Percentiles rank a stretch among this genome's conserved stretches.
These are phyloP conservation scores for Strigamia crassipes DNA, from an alignment of 2,888 invertebrate species.

Conservation along the genomic window DNA sequence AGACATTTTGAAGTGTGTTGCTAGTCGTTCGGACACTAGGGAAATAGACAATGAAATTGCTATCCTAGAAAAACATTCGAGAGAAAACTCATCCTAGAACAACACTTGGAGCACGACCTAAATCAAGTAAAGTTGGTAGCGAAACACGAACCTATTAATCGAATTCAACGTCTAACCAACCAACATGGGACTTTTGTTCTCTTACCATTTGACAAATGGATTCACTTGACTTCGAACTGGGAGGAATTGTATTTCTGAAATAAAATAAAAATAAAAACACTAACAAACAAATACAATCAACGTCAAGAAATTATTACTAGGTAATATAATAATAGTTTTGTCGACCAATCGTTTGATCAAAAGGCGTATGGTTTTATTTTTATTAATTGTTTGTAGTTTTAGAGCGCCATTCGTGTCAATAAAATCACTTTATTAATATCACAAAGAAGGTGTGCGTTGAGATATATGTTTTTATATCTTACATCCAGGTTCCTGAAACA, in stretches of 20 bases:
- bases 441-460: too few relatives aligned
- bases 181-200: slow-evolving; percentile 14
- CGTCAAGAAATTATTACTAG: too few relatives aligned
- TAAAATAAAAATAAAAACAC: not conserved
- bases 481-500: too few relatives aligned
- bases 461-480: too few relatives aligned
- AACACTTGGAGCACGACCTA: slow-evolving; percentile 22
- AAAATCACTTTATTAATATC: too few relatives aligned
- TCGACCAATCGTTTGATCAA: too few relatives aligned
- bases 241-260: not conserved
- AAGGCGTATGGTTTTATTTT: too few relatives aligned
- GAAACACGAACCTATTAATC: slow-evolving; percentile 30
- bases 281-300: not conserved
- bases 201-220: slow-evolving; percentile 17
- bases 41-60: slow-evolving; percentile 30
- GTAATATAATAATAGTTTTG: too few relatives aligned
- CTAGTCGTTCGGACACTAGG: slow-evolving; percentile 25
- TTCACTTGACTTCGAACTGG: not conserved
- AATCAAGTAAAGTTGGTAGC: slow-evolving; percentile 30
- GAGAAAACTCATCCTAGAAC: slow-evolving; percentile 26
- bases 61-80: slow-evolving; percentile 10
- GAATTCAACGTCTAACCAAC: slow-evolving; percentile 27
- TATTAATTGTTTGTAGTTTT: too few relatives aligned
- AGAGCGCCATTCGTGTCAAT: too few relatives aligned
- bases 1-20: slow-evolving; percentile 7